These are phyloP conservation scores for Plebejus anna DNA, from an alignment of 2,888 invertebrate species.

Conservation along the genomic window DNA sequence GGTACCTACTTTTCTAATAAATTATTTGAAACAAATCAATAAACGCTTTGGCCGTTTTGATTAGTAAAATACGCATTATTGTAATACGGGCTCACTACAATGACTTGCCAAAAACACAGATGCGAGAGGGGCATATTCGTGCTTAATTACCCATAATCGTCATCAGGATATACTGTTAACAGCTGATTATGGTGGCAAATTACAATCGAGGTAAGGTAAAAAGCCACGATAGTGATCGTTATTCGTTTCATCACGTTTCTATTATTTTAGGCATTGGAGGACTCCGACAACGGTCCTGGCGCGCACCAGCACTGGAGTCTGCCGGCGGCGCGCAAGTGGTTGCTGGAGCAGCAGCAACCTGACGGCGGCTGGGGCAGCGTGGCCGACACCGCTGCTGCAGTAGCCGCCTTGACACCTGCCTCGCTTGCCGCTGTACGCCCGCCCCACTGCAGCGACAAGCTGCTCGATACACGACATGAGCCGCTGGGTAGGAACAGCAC, in stretches of 20 bases:
- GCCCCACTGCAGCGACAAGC: slow-evolving; percentile 76
- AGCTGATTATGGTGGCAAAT: too few relatives aligned
- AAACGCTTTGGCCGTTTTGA: too few relatives aligned
- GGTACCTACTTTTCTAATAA: slow-evolving; percentile 6
- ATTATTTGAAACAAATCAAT: background rate
- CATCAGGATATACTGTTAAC: background rate
- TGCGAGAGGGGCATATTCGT: too few relatives aligned
- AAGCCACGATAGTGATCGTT: background rate
- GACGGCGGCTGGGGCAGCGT: slow-evolving; percentile 90
- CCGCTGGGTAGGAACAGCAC: slow-evolving; percentile 63
- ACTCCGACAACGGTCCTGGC: slow-evolving; percentile 82
- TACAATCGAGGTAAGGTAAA: too few relatives aligned
- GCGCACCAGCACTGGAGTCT: slow-evolving; percentile 86
- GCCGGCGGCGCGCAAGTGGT: slow-evolving; percentile 87
- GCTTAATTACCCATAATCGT: too few relatives aligned
- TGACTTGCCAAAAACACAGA: too few relatives aligned
- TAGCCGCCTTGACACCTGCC: slow-evolving; percentile 87
- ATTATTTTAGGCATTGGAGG: slow-evolving; percentile 83
- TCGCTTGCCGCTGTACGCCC: slow-evolving; percentile 85
- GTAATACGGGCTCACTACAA: too few relatives aligned
- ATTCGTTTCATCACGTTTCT: background rate
- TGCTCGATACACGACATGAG: slow-evolving; percentile 70
- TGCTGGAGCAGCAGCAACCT: slow-evolving; percentile 84
- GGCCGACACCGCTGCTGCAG: slow-evolving; percentile 87
- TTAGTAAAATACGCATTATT: too few relatives aligned